These are phyloP conservation scores for Pomatostomus ruficeps DNA, from an alignment of 2,113 vertebrate species.

Conservation along the genomic window DNA sequence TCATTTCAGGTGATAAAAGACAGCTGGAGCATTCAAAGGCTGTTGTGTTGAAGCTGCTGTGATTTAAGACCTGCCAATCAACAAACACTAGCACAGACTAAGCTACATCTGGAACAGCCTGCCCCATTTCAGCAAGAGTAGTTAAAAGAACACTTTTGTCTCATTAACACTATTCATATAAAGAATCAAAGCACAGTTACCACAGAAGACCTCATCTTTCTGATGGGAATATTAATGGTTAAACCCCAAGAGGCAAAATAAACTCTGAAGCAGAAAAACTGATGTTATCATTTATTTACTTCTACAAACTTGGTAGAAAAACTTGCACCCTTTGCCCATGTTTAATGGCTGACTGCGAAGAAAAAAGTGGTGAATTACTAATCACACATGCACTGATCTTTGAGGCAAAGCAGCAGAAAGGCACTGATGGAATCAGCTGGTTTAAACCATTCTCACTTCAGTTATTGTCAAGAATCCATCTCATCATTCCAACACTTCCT, in stretches of 20 bases:
- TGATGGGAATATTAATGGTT: neutral
- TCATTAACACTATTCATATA: neutral
- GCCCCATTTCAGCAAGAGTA: neutral
- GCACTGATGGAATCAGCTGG: neutral
- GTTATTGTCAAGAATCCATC: neutral
- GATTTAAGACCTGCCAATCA: neutral
- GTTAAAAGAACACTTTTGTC: neutral
- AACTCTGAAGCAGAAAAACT: neutral
- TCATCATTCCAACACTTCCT: neutral
- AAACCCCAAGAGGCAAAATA: neutral
- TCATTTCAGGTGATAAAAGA: neutral
- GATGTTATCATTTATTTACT: neutral
- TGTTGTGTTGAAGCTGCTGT: neutral
- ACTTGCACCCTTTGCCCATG: accelerated
- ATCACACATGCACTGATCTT: neutral
- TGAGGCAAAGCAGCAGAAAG: neutral
- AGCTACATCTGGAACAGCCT: neutral
- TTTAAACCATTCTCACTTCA: neutral
- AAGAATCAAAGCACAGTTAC: neutral
- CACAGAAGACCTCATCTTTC: neutral
- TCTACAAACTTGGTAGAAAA: neutral
- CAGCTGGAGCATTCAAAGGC: neutral
- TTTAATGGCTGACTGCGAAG: neutral
- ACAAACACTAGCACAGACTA: neutral
- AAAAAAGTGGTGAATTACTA: neutral